These are phyloP conservation scores for Neodiprion lecontei DNA, from an alignment of 1,140 invertebrate genomes.

Conservation along the genomic window DNA sequence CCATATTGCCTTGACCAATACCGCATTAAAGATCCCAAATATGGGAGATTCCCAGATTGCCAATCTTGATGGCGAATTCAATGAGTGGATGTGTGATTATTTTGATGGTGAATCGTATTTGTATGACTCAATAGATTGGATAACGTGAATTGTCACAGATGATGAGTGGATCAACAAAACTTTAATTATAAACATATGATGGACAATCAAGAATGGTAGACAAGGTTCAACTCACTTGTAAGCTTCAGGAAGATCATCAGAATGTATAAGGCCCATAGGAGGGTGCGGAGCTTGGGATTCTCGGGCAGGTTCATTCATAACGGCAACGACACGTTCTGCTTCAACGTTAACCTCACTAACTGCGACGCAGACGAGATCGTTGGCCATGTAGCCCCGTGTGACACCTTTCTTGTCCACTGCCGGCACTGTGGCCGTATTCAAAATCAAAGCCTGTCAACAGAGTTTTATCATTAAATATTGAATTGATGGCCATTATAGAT, in stretches of 20 bases:
- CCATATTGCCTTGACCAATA: too few relatives aligned
- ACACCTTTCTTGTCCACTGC: conserved; percentile 83
- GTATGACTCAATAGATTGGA: conserved; percentile 5
- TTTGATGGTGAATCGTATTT: background rate
- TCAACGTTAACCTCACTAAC: conserved; percentile 86
- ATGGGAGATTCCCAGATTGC: too few relatives aligned
- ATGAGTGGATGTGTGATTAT: too few relatives aligned
- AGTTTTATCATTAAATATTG: background rate
- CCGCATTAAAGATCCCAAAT: too few relatives aligned
- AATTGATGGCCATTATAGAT: background rate
- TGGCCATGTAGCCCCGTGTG: conserved; percentile 78
- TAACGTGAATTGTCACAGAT: background rate
- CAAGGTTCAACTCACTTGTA: conserved; percentile 78
- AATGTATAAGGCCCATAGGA: conserved; percentile 82
- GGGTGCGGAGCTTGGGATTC: conserved; percentile 73
- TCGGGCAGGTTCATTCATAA: conserved; percentile 80
- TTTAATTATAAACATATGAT: too few relatives aligned
- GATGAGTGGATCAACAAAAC: background rate
- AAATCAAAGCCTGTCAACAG: conserved; percentile 53
- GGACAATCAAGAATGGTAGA: too few relatives aligned
- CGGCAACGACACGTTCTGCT: conserved; percentile 85
- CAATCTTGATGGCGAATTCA: too few relatives aligned
- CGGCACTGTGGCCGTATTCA: conserved; percentile 67
- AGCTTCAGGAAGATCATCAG: conserved; percentile 82
- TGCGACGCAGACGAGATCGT: conserved; percentile 87